These are phyloP conservation scores for Odobenus rosmarus DNA, from an alignment of 2,113 vertebrate genomes.

Conservation along the genomic window DNA sequence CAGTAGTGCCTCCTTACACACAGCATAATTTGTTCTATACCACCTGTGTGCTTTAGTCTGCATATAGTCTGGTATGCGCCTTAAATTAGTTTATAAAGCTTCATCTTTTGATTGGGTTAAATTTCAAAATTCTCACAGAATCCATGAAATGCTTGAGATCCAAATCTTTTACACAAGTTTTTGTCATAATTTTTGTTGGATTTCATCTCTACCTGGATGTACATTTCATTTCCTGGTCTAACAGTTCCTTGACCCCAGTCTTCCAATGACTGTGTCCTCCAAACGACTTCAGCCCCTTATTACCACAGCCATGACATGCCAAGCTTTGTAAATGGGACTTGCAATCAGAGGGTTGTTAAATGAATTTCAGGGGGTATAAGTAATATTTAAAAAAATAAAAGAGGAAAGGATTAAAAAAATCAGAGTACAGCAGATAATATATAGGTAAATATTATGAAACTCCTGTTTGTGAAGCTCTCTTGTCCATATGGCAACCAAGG, in stretches of 20 bases:
- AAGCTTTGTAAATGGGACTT: not conserved
- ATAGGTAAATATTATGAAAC: not conserved
- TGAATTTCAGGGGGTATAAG: not conserved
- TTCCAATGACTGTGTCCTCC: not conserved
- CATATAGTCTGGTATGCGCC: not conserved
- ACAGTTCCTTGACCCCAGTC: not conserved
- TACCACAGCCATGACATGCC: not conserved
- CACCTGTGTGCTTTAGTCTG: not conserved
- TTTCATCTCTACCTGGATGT: not conserved
- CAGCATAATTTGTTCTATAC: not conserved
- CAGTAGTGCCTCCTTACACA: not conserved
- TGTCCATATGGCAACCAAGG: not conserved
- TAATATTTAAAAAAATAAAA: not conserved
- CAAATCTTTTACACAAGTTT: not conserved
- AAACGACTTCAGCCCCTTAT: not conserved
- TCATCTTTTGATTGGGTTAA: not conserved
- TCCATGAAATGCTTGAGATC: not conserved
- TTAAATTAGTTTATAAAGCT: constrained; percentile 17
- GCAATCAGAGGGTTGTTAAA: not conserved
- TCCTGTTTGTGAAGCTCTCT: not conserved
- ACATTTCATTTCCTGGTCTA: not conserved
- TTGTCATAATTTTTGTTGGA: not conserved
- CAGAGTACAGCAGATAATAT: too few species aligned
- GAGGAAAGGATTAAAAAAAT: not conserved
- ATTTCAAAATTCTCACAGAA: not conserved